Percentiles rank a stretch among this genome's conserved stretches.
Evolutionary conservation across 2,113 vertebrate species (phyloP).

Genomic region (Raja brachyura): DNA sequence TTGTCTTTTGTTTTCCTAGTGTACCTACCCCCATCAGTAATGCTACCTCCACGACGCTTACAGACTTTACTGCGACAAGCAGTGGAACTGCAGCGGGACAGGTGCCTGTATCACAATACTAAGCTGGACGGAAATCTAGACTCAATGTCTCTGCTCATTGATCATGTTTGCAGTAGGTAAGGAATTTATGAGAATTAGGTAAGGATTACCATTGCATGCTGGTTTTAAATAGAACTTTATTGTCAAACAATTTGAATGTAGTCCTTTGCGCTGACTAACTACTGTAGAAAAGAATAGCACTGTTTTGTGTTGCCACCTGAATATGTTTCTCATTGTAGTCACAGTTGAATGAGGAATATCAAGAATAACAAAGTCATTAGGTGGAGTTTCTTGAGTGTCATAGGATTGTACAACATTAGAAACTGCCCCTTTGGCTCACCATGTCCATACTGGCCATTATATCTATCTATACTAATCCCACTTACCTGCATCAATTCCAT

Average conservation of each 20-base stretch:
- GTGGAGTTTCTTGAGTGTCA: neutral
- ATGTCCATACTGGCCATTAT: too few species aligned
- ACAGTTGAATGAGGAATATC: neutral
- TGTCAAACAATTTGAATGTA: neutral
- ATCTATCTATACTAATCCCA: too few species aligned
- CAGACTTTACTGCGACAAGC: constrained; percentile 90
- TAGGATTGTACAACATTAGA: too few species aligned
- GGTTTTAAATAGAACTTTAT: neutral
- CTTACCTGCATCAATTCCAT: too few species aligned
- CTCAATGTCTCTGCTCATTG: constrained; percentile 86
- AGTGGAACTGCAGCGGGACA: constrained; percentile 88
- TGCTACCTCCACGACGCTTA: constrained; percentile 88
- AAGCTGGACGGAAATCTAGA: constrained; percentile 84
- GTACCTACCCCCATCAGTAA: constrained; percentile 91
- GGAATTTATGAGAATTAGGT: constrained; percentile 57
- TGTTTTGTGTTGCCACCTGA: neutral
- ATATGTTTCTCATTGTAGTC: neutral
- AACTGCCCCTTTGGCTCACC: too few species aligned
- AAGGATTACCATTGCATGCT: constrained; percentile 40
- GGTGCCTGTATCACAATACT: constrained; percentile 94
- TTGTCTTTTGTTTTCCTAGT: constrained; percentile 54
- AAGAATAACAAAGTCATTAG: neutral
- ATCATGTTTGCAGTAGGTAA: constrained; percentile 93
- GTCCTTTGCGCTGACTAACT: neutral
- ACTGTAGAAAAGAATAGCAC: neutral